phyloP scores from a whole-genome alignment of 1,140 invertebrate species.

The Papilio dardanus region DNA sequence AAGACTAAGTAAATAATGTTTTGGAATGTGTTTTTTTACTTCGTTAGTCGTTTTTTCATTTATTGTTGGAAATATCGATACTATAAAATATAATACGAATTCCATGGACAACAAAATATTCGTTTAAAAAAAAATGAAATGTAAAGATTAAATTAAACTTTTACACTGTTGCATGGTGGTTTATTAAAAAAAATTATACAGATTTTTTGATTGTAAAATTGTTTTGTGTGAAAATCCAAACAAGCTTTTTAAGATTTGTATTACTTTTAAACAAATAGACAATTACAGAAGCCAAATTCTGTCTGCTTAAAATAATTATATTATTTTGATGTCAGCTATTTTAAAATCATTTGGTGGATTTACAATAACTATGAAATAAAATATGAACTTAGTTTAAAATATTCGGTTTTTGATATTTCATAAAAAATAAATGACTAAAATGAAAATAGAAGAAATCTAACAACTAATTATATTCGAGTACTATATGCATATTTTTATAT shows the following conservation, averaged over 20 bases:
- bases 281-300: no score
- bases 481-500: conserved; percentile 44
- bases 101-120: conserved; percentile 63
- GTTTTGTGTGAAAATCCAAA: no score
- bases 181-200: no score
- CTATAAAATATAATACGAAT: conserved; percentile 75
- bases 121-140: conserved; percentile 51
- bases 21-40: conserved; percentile 15
- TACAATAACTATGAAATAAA: not conserved
- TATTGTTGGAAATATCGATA: conserved; percentile 69
- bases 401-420: conserved; percentile 6
- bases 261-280: no score
- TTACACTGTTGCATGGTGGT: not conserved
- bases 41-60: conserved; percentile 46
- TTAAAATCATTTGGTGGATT: conserved; percentile 13
- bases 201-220: no score
- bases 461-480: conserved; percentile 44
- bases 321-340: no score
- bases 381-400: not conserved
- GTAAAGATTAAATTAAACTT: conserved; percentile 27
- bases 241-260: no score
- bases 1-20: conserved; percentile 38
- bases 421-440: conserved; percentile 63
- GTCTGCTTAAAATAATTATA: no score
- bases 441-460: conserved; percentile 75